Evolutionary conservation across 1,140 invertebrate genomes (phyloP).

Genomic region (Heterodera schachtii): DNA sequence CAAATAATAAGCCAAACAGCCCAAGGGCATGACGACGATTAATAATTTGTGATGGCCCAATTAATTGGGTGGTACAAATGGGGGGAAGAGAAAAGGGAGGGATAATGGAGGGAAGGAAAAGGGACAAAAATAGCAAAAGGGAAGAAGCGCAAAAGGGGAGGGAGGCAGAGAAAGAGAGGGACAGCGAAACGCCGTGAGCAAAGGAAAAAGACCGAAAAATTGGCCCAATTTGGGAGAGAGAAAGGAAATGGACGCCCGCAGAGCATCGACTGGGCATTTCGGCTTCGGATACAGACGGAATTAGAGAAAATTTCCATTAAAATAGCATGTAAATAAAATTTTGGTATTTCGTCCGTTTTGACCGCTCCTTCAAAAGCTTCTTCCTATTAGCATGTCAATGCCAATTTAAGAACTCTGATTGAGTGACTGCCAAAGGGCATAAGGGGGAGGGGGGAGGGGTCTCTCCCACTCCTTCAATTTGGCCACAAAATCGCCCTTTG

Average conservation of each 20-base stretch:
- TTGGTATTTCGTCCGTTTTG: not conserved
- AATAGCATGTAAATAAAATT: too few species aligned
- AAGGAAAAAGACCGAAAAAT: not conserved
- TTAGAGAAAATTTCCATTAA: not conserved
- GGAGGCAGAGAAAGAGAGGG: not conserved
- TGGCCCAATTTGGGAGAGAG: not conserved
- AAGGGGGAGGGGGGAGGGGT: not conserved
- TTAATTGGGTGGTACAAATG: too few species aligned
- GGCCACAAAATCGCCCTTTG: not conserved
- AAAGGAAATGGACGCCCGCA: not conserved
- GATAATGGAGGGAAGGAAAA: too few species aligned
- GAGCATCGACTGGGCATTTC: not conserved
- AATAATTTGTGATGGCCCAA: too few species aligned
- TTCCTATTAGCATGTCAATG: not conserved
- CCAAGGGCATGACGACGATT: too few species aligned
- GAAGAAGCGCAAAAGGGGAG: not conserved
- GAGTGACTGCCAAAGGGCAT: not conserved
- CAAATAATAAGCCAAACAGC: too few species aligned
- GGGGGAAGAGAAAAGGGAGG: too few species aligned
- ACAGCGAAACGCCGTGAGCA: not conserved
- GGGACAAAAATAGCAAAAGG: too few species aligned
- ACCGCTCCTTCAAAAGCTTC: not conserved
- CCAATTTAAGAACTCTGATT: not conserved
- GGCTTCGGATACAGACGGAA: not conserved
- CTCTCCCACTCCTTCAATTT: not conserved